phyloP scores from a whole-genome alignment of 2,797 vertebrate genomes.

The Echiichthys vipera region DNA sequence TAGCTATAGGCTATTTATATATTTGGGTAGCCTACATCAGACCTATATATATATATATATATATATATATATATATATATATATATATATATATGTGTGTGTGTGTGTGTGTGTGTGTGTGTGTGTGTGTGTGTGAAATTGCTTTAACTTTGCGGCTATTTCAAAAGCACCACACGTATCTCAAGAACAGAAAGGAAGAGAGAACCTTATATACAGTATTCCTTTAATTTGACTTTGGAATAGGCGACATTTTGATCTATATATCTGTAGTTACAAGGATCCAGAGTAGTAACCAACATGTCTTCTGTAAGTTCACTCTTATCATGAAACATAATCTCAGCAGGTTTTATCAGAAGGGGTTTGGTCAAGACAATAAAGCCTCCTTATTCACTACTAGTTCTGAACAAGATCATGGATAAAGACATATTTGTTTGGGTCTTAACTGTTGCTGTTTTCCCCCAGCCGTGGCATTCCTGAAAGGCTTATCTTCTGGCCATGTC shows the following conservation, averaged over 20 bases:
- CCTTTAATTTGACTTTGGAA: no score
- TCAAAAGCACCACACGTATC: no score
- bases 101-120: no score
- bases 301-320: neutral
- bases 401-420: neutral
- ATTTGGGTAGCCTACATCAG: no score
- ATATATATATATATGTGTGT: no score
- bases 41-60: no score
- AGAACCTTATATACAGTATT: no score
- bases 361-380: neutral
- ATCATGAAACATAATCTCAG: neutral
- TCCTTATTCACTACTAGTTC: neutral
- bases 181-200: no score
- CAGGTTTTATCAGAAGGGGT: neutral
- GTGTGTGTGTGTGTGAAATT: no score
- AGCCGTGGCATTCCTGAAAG: slow-evolving; percentile 45
- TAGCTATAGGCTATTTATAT: no score
- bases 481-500: slow-evolving; percentile 42
- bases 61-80: no score
- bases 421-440: neutral
- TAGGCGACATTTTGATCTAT: neutral
- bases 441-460: neutral
- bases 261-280: neutral
- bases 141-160: no score
- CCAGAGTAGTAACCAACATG: neutral